These are phyloP conservation scores for Pelusios castaneus DNA, from an alignment of 2,113 vertebrate species.

Conservation along the genomic window DNA sequence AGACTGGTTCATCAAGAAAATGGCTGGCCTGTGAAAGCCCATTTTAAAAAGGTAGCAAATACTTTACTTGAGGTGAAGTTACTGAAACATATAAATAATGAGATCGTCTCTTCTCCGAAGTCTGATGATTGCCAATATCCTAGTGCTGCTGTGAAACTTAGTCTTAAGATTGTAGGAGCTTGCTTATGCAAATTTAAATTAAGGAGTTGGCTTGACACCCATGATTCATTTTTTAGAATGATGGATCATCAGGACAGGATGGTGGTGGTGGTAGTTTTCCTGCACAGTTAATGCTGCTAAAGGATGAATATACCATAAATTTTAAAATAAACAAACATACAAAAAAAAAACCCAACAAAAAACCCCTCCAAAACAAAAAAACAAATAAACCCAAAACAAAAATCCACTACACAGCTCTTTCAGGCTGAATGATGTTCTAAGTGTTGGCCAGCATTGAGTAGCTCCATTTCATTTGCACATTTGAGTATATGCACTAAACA, in stretches of 20 bases:
- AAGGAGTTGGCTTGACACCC: background rate
- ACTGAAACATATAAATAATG: background rate
- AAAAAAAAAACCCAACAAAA: background rate
- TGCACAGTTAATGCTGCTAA: background rate
- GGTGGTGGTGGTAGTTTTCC: background rate
- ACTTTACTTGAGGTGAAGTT: background rate
- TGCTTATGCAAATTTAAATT: background rate
- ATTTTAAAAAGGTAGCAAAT: background rate
- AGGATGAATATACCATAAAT: conserved; percentile 13
- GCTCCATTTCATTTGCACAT: background rate
- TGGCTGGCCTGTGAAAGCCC: background rate
- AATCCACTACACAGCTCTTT: background rate
- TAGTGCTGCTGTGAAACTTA: background rate
- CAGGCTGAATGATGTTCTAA: background rate
- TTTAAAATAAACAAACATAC: background rate
- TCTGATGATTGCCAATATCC: background rate
- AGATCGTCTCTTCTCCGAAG: background rate
- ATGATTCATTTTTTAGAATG: background rate
- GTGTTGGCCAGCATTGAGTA: background rate
- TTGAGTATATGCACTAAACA: background rate
- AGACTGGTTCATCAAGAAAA: background rate
- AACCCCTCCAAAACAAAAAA: background rate
- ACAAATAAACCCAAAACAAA: background rate
- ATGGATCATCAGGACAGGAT: background rate
- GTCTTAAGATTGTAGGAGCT: background rate